A percentile compares a stretch with the other conserved stretches of the same genome.
These are phyloP conservation scores for Lepidocyrtoides sp. DNA, from an alignment of 2,888 invertebrate genomes.

Conservation along the genomic window DNA sequence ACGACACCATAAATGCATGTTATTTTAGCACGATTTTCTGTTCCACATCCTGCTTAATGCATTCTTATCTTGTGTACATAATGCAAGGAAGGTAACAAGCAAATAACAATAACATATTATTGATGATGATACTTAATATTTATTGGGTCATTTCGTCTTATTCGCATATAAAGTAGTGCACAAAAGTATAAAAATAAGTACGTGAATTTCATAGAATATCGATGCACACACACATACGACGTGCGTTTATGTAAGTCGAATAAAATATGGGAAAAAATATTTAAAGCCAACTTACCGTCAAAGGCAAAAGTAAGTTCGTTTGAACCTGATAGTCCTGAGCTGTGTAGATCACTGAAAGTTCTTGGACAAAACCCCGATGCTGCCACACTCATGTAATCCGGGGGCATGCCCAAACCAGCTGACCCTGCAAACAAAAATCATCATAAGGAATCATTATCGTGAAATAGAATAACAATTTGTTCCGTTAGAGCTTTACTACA, in stretches of 20 bases:
- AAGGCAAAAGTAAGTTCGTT: constrained; percentile 95
- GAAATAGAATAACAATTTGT: neutral
- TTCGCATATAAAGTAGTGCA: constrained; percentile 7
- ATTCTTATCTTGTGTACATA: too few relatives aligned
- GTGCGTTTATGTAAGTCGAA: neutral
- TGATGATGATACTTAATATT: too few relatives aligned
- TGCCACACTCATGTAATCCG: constrained; percentile 89
- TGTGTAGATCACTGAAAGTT: constrained; percentile 87
- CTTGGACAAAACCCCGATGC: constrained; percentile 87
- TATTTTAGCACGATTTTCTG: too few relatives aligned
- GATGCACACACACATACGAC: neutral
- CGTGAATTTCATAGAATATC: too few relatives aligned
- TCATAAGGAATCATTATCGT: constrained; percentile 1
- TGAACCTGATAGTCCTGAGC: constrained; percentile 91
- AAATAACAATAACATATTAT: too few relatives aligned
- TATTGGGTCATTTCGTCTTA: neutral
- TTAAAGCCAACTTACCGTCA: constrained; percentile 90
- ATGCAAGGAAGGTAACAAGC: too few relatives aligned
- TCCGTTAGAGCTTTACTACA: neutral
- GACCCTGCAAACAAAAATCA: constrained; percentile 78
- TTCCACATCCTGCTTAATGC: too few relatives aligned
- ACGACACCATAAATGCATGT: too few relatives aligned
- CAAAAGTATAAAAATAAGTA: too few relatives aligned
- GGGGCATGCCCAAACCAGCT: constrained; percentile 88
- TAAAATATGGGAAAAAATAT: constrained; percentile 57